phyloP scores from a whole-genome alignment of 2,113 vertebrate genomes.

The Lates calcarifer region DNA sequence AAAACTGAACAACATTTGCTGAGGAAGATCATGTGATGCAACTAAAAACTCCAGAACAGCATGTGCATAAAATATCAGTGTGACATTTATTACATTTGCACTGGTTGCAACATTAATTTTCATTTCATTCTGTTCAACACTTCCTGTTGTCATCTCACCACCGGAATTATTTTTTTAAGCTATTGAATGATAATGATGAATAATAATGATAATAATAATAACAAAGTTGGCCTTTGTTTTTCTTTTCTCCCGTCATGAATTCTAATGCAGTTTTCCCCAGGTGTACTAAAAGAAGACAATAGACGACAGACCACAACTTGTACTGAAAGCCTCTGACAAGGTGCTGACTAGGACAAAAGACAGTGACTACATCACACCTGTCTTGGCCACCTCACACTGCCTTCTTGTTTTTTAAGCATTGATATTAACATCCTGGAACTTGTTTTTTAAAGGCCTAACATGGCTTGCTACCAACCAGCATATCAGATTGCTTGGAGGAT shows the following conservation, averaged over 20 bases:
- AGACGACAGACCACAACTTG: slow-evolving; percentile 38
- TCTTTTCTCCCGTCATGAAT: neutral
- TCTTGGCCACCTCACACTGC: slow-evolving; percentile 9
- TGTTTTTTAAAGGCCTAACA: slow-evolving; percentile 19
- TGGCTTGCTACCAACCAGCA: slow-evolving; percentile 5
- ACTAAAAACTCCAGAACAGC: too few relatives aligned
- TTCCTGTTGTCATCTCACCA: neutral
- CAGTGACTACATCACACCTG: slow-evolving; percentile 52
- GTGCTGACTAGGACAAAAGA: slow-evolving; percentile 43
- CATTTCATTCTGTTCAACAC: too few relatives aligned
- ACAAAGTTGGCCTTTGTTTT: slow-evolving; percentile 15
- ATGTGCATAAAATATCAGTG: too few relatives aligned
- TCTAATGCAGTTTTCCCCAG: slow-evolving; percentile 1
- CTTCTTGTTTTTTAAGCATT: slow-evolving; percentile 2
- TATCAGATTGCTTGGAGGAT: slow-evolving; percentile 18
- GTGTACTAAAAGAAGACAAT: slow-evolving; percentile 17
- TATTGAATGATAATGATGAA: neutral
- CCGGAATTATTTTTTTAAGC: neutral
- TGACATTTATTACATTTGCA: neutral
- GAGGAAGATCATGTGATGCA: too few relatives aligned
- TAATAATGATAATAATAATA: too few relatives aligned
- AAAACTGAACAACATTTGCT: too few relatives aligned
- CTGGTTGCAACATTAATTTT: neutral
- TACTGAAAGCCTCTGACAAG: slow-evolving; percentile 17
- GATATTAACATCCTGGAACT: slow-evolving; percentile 27